Evolutionary conservation across 1,140 invertebrate species (phyloP).

Genomic region (Aphelinus certus): DNA sequence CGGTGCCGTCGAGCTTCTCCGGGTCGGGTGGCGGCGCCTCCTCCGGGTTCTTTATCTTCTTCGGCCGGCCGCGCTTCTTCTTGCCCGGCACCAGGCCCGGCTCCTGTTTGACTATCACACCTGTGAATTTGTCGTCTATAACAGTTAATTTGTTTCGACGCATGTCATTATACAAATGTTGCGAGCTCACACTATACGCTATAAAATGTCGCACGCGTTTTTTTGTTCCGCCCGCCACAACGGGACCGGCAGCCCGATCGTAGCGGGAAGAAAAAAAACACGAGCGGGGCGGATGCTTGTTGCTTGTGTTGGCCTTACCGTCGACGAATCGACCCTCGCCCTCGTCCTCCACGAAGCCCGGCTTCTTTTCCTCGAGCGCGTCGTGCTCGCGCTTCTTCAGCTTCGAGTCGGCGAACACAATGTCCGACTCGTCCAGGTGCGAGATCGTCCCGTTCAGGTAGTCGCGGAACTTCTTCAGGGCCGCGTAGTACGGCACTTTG

Average conservation of each 20-base stretch:
- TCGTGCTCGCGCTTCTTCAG: slow-evolving; percentile 72
- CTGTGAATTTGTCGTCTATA: background rate
- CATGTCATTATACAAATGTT: too few species aligned
- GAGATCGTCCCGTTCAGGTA: slow-evolving; percentile 91
- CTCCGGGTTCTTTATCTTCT: slow-evolving; percentile 82
- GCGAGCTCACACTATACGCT: too few species aligned
- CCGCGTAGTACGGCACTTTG: slow-evolving; percentile 96
- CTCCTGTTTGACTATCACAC: slow-evolving; percentile 35
- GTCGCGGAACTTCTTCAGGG: slow-evolving; percentile 93
- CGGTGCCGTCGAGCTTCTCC: slow-evolving; percentile 68
- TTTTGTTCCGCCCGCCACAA: too few species aligned
- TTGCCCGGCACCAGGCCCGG: slow-evolving; percentile 72
- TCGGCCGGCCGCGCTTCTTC: slow-evolving; percentile 87
- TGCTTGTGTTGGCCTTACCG: slow-evolving; percentile 1
- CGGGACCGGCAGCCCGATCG: background rate
- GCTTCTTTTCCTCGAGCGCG: slow-evolving; percentile 65
- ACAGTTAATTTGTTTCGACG: too few species aligned
- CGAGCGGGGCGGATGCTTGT: background rate
- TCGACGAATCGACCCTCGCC: slow-evolving; percentile 62
- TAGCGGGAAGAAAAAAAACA: background rate
- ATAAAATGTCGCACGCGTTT: too few species aligned
- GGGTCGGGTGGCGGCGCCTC: slow-evolving; percentile 69
- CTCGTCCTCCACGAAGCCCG: slow-evolving; percentile 66
- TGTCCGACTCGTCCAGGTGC: slow-evolving; percentile 89
- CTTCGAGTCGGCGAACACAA: slow-evolving; percentile 87